A percentile compares a stretch with the other conserved stretches of the same genome.
phyloP scores from a whole-genome alignment of 2,113 vertebrate genomes.

The Gymnocephalus cernua region DNA sequence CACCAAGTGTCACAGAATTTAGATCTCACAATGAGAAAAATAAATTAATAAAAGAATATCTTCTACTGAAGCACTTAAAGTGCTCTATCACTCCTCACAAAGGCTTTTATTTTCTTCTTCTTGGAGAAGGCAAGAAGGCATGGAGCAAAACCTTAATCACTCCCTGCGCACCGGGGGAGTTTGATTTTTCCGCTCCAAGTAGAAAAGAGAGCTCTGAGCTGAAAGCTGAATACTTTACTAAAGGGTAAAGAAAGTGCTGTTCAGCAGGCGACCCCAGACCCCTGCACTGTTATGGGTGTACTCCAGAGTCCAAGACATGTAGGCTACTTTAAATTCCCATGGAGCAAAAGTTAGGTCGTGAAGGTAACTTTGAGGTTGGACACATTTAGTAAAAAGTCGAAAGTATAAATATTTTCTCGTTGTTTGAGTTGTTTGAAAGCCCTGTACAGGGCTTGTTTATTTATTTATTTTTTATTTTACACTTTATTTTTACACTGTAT shows the following conservation, averaged over 20 bases:
- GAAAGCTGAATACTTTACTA: slow-evolving; percentile 30
- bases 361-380: not conserved
- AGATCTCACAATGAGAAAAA: slow-evolving; percentile 26
- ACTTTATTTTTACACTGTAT: too few relatives aligned
- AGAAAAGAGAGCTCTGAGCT: slow-evolving; percentile 54
- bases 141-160: slow-evolving; percentile 81
- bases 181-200: slow-evolving; percentile 76
- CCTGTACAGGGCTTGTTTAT: too few relatives aligned
- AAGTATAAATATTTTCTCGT: not conserved
- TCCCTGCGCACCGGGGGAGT: slow-evolving; percentile 77
- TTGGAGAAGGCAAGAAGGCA: slow-evolving; percentile 73
- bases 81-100: slow-evolving; percentile 47
- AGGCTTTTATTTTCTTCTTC: slow-evolving; percentile 46
- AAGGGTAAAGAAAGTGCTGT: slow-evolving; percentile 18
- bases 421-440: not conserved
- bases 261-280: slow-evolving; percentile 33
- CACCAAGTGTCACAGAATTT: slow-evolving; percentile 26
- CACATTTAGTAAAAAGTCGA: not conserved
- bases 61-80: slow-evolving; percentile 33
- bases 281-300: not conserved
- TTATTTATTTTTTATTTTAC: too few relatives aligned
- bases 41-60: not conserved
- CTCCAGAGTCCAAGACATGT: not conserved
- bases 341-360: not conserved
- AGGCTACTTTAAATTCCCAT: not conserved